Conservation (phyloP, 2,113 vertebrate species). For the Etheostoma cragini region DNA sequence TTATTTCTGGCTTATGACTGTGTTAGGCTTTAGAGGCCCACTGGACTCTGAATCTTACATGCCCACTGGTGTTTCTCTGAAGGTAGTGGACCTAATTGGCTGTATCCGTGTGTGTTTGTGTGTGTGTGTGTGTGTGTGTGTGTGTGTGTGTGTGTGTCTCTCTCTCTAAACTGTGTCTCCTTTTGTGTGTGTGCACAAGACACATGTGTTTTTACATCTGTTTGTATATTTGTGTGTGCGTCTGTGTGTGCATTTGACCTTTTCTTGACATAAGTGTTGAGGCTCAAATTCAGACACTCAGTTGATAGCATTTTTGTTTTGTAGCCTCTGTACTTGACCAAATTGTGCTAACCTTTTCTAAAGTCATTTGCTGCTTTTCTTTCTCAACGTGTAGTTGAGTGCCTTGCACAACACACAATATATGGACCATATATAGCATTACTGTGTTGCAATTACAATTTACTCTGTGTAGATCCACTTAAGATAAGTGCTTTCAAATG, state of each 20-base stretch:
- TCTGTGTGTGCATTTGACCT: slow-evolving; percentile 60
- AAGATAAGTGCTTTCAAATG: slow-evolving; percentile 81
- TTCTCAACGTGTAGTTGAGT: slow-evolving; percentile 52
- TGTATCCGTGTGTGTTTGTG: slow-evolving; percentile 58
- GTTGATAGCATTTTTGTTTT: slow-evolving; percentile 71
- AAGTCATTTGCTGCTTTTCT: slow-evolving; percentile 74
- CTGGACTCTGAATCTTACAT: slow-evolving; percentile 75
- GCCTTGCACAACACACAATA: slow-evolving; percentile 52
- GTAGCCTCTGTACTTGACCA: slow-evolving; percentile 69
- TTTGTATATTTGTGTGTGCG: slow-evolving; percentile 35
- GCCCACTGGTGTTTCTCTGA: slow-evolving; percentile 80
- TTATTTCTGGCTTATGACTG: slow-evolving; percentile 80
- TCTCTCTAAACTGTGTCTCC: slow-evolving; percentile 18
- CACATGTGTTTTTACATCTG: slow-evolving; percentile 50
- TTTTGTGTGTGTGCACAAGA: background rate
- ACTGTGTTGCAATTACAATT: slow-evolving; percentile 78
- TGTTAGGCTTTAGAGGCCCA: slow-evolving; percentile 78
- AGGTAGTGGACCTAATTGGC: slow-evolving; percentile 78
- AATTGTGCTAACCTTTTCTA: slow-evolving; percentile 82
- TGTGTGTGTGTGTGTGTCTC: slow-evolving; percentile 26
- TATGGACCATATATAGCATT: slow-evolving; percentile 69
- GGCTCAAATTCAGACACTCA: slow-evolving; percentile 71
- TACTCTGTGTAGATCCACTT: slow-evolving; percentile 73
- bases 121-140: slow-evolving; percentile 28
- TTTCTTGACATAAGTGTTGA: slow-evolving; percentile 64